Evolutionary conservation across 2,797 vertebrate genomes (phyloP), one percentile per base, ranked within the genome.

Genomic region (Danionella dracula): DNA sequence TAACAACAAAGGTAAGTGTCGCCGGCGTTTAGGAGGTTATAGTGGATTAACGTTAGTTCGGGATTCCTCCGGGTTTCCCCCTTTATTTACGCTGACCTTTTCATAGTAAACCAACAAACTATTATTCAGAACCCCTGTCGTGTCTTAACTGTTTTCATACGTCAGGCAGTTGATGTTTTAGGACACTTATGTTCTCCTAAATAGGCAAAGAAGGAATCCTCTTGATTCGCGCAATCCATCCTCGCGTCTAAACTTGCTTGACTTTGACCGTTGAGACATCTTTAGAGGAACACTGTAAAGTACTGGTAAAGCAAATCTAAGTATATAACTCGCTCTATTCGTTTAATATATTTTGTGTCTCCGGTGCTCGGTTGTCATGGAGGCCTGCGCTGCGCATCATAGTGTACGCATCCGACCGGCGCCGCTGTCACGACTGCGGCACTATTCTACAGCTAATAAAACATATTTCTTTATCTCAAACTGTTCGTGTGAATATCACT

Each of bases 371-470:
- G 53, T 23, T 49, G 56, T 35, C 42, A 71, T 66, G 46, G 34
- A 48, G 70, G 67, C 70, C 53, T 64, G 70, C 17, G 46, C 57
- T 64, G 66, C 13, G 48, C 66, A n/a, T n/a, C n/a, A n/a, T n/a
- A n/a, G n/a, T n/a, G n/a, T n/a, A n/a, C n/a, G n/a, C n/a, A 60
- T 60, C 51, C 57, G 45, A 58, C 9, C 44, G 12, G 35, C 8
- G 21, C 54, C 10, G 56, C 61, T 45, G 58, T 73, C 74, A 64
- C 66, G 70, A 73, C 62, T 37, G 51, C 46, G 27, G 34, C 32
- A 46, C 17, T 38, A 53, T 50, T 35, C 57, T 13, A 16, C 20
- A 12, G 16, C 23, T 6, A 21, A 45, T 13, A 4, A 0, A 13
- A 38, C 40, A 38, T 0, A 38, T 55, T 13, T 13, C 10, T 51